Evolutionary conservation across 2,797 vertebrate genomes (phyloP).

Genomic region (Hyperoplus lanceolatus): DNA sequence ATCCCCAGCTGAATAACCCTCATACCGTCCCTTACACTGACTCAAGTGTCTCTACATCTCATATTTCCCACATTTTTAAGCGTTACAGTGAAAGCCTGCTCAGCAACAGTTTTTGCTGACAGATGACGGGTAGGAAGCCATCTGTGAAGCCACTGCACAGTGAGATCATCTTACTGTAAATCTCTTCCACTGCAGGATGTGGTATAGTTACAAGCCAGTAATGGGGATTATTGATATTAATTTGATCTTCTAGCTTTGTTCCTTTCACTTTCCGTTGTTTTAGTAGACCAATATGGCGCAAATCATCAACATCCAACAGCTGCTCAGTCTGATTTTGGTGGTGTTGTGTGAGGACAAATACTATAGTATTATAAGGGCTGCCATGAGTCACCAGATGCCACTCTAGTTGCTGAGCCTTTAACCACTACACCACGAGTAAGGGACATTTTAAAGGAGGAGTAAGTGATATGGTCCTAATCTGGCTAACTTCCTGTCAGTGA

Average conservation of each 20-base stretch:
- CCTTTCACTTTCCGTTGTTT: neutral
- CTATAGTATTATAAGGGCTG: neutral
- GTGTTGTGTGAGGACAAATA: neutral
- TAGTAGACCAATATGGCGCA: neutral
- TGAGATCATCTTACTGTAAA: conserved; percentile 19
- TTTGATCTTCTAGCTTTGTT: neutral
- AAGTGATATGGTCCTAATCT: too few relatives aligned
- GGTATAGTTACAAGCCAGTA: neutral
- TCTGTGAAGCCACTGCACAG: neutral
- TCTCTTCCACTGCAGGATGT: conserved; percentile 4
- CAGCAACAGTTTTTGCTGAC: neutral
- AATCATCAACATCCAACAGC: neutral
- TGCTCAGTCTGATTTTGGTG: neutral
- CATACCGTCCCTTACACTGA: neutral
- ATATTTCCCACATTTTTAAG: neutral
- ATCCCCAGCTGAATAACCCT: neutral
- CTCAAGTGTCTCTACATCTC: neutral
- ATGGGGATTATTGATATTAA: neutral
- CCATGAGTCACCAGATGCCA: too few relatives aligned
- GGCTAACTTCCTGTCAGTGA: too few relatives aligned
- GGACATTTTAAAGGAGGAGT: too few relatives aligned
- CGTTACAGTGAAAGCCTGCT: neutral
- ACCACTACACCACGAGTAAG: too few relatives aligned
- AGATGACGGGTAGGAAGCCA: conserved; percentile 7
- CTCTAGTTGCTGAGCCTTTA: too few relatives aligned